Evolutionary conservation across 92 coral and sea anemone genomes (phyloP).

Genomic region (Pocillopora grandis): DNA sequence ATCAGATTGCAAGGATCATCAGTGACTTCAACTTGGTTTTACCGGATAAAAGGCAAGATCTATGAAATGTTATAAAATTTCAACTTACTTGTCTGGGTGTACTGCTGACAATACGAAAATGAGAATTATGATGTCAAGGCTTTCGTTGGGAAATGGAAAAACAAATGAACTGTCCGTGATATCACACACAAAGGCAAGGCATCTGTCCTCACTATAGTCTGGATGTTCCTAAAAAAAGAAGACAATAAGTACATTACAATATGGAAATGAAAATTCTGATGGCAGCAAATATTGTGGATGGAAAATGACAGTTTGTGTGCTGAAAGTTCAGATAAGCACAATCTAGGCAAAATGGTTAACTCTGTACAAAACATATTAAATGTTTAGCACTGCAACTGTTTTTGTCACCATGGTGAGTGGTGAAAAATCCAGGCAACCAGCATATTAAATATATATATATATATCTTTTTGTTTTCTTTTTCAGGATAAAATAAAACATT

Average conservation of each 20-base stretch:
- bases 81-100: conserved; percentile 89
- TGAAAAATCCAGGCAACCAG: no score
- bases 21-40: no score
- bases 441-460: no score
- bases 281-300: no score
- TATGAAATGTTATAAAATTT: neutral
- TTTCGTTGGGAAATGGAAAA: conserved; percentile 85
- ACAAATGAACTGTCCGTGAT: conserved; percentile 71
- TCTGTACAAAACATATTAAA: no score
- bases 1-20: no score
- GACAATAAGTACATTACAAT: neutral
- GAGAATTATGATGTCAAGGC: conserved; percentile 82
- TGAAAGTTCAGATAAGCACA: no score
- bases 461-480: no score
- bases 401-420: neutral
- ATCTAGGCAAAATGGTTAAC: no score
- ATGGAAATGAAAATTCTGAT: neutral
- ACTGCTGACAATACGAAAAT: conserved; percentile 95
- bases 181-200: conserved; percentile 97
- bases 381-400: neutral
- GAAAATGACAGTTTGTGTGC: no score
- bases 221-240: conserved; percentile 62
- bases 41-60: neutral
- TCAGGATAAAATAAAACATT: no score
- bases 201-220: conserved; percentile 75